Base-by-base conservation (phyloP, 2,113 vertebrate species). In the Megalops atlanticus region DNA sequence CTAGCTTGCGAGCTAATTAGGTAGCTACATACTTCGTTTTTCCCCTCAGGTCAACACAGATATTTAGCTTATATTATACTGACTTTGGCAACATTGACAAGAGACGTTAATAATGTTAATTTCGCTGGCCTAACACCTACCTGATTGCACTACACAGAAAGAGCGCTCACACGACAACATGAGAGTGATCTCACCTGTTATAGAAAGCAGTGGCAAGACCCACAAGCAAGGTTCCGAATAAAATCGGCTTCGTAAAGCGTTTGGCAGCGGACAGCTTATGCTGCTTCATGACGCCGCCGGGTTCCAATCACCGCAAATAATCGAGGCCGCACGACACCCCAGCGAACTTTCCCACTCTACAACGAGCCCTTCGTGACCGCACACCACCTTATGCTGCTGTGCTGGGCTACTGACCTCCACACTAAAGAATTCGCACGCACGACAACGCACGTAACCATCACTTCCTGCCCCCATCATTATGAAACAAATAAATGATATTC, bases 151-250 rank as follows among this genome's bases (percentile, higher is more conserved):
- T n/a, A n/a, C n/a, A 45, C 40, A 58, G 35, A 43, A 52, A 4
- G 69, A n/a, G n/a, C n/a, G n/a, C n/a, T n/a, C n/a, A n/a, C n/a
- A n/a, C n/a, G n/a, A n/a, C n/a, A n/a, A 78, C 4, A 24, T 52
- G 7, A 39, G 24, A 12, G 27, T 14, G 3, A 5, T 43, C 74
- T 74, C 75, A 93, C 93, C 92, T 94, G 85, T 93, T 90, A 1
- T 88, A 31, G 84, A 94, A 95, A 12, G 84, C 91, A 27, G 89
- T 33, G 1, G 89, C 89, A 2, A 94, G 84, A 82, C 90, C 92
- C 1, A 86, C 77, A 0, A 92, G 7, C 0, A 94, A 5, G 0
- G 90, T 85, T 33, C 92, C 94, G 41, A 95, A 92, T 41, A 94
- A 79, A 27, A 94, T 0, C 0, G 93, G 94, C 49, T 95, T 94